phyloP scores from a whole-genome alignment of 2,888 invertebrate species.

The Tetropium fuscum region DNA sequence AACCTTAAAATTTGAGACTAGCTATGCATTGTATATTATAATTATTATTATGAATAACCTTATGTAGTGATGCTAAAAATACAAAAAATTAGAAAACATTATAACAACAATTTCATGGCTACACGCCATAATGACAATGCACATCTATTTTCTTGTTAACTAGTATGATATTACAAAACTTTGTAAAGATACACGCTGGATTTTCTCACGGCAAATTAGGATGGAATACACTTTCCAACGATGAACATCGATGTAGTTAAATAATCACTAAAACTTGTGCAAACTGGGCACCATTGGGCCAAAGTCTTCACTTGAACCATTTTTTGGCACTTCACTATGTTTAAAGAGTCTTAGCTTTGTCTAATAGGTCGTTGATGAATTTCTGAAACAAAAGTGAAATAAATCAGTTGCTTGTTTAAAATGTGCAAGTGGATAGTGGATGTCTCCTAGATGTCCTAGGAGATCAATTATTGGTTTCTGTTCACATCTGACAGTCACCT shows the following conservation, averaged over 20 bases:
- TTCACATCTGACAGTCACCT: too few species aligned
- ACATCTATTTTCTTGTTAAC: conserved; percentile 28
- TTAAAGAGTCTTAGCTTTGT: conserved; percentile 90
- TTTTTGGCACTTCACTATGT: conserved; percentile 65
- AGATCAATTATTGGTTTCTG: too few species aligned
- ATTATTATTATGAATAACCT: conserved; percentile 44
- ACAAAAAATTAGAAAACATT: conserved; percentile 47
- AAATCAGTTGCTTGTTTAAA: too few species aligned
- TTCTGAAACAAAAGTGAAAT: conserved; percentile 74
- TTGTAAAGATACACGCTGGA: conserved; percentile 30
- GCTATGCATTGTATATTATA: conserved; percentile 46
- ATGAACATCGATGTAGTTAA: conserved; percentile 50
- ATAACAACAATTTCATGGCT: conserved; percentile 48
- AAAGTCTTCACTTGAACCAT: conserved; percentile 49
- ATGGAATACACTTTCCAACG: conserved; percentile 41
- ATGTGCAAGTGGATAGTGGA: too few species aligned
- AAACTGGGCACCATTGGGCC: conserved; percentile 56
- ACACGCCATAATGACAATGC: conserved; percentile 39
- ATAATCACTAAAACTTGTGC: conserved; percentile 58
- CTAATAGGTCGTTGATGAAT: conserved; percentile 90
- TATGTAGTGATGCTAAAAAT: conserved; percentile 45
- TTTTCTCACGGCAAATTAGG: conserved; percentile 35
- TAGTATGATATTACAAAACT: conserved; percentile 27
- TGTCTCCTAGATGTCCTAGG: too few species aligned
- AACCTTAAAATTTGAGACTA: conserved; percentile 52